Evolutionary conservation across 2,797 vertebrate species (phyloP).

Genomic region (Lithobates pipiens): DNA sequence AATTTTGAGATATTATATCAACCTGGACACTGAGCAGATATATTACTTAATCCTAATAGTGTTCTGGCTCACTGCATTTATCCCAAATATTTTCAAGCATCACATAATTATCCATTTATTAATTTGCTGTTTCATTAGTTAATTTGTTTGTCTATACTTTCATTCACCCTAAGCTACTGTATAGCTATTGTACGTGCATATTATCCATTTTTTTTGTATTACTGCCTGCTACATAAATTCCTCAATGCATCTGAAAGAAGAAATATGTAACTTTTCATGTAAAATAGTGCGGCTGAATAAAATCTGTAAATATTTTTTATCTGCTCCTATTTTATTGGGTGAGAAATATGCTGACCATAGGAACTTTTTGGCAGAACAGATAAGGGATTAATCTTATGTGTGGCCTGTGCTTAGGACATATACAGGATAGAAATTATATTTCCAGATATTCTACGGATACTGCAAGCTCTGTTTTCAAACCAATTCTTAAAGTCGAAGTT

Average conservation of each 20-base stretch:
- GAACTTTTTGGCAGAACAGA: constrained; percentile 39
- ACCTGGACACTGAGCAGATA: too few species aligned
- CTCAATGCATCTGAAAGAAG: background rate
- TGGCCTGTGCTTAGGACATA: constrained; percentile 8
- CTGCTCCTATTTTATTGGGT: constrained; percentile 44
- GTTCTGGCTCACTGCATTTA: too few species aligned
- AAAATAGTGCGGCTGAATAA: constrained; percentile 16
- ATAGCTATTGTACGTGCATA: background rate
- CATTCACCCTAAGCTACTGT: too few species aligned
- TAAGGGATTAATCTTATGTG: constrained; percentile 46
- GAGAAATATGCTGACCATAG: constrained; percentile 46
- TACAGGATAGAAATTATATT: constrained; percentile 12
- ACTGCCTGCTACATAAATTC: background rate
- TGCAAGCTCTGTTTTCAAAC: background rate
- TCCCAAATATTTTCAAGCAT: background rate
- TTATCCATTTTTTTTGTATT: background rate
- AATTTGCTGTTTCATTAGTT: background rate
- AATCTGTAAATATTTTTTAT: constrained; percentile 27
- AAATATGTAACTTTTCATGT: background rate
- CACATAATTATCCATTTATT: background rate
- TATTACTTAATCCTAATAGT: too few species aligned
- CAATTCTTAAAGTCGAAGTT: too few species aligned
- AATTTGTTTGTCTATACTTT: background rate
- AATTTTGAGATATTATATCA: too few species aligned
- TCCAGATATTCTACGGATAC: constrained; percentile 43